phyloP scores from a whole-genome alignment of 2,797 vertebrate genomes.

The Rhinogobio ventralis region DNA sequence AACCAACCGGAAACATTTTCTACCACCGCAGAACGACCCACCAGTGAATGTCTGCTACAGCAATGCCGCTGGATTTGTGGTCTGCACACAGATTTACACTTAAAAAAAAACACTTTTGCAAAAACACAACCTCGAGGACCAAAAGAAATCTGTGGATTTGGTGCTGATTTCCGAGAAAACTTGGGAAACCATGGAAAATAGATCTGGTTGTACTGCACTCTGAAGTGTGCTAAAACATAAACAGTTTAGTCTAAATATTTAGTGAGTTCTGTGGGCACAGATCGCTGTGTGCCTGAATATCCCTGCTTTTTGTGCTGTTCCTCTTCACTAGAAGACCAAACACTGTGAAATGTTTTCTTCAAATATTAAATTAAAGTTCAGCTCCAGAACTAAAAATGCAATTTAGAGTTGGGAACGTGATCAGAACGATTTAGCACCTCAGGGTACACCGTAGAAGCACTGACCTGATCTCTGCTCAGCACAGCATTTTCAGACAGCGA shows the following conservation, averaged over 20 bases:
- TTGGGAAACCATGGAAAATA: slow-evolving; percentile 1
- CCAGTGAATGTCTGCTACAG: not conserved
- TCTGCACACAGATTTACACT: not conserved
- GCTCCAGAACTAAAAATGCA: not conserved
- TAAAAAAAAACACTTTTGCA: not conserved
- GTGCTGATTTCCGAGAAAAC: not conserved
- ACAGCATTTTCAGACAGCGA: too few relatives aligned
- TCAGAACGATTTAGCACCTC: not conserved
- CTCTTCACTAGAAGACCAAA: not conserved
- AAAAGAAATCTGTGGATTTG: not conserved
- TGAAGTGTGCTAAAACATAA: not conserved
- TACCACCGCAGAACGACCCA: not conserved
- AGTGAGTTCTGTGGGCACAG: not conserved
- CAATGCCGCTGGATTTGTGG: not conserved
- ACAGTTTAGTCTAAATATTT: not conserved
- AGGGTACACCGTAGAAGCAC: not conserved
- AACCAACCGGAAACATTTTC: slow-evolving; percentile 44
- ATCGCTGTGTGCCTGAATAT: not conserved
- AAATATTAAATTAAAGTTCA: slow-evolving; percentile 19
- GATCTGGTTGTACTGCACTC: not conserved
- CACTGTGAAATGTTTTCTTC: not conserved
- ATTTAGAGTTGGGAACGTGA: not conserved
- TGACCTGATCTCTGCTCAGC: too few relatives aligned
- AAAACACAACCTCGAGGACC: not conserved
- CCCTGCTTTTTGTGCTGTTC: not conserved